Conservation (phyloP, 2,113 vertebrate species). For the Thryonomys swinderianus region DNA sequence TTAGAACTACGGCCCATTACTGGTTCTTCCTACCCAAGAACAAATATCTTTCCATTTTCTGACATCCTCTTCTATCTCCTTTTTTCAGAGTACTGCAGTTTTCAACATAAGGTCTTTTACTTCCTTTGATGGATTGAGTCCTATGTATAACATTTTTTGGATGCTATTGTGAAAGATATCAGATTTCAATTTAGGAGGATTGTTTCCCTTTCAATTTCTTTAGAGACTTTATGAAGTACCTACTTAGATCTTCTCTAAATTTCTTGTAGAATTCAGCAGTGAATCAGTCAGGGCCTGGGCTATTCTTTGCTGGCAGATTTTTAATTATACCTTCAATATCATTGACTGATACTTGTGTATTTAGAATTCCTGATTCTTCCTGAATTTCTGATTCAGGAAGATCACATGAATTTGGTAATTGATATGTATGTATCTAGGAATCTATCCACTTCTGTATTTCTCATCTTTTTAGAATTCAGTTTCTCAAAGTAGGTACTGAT, state of each 20-base stretch:
- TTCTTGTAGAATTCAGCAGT: background rate
- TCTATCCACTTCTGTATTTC: background rate
- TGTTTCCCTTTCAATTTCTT: background rate
- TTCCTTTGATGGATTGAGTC: background rate
- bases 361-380: background rate
- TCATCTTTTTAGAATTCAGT: background rate
- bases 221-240: background rate
- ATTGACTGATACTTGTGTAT: background rate
- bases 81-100: background rate
- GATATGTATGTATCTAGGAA: background rate
- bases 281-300: background rate
- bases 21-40: background rate
- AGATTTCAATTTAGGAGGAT: background rate
- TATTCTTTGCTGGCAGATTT: background rate
- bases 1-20: background rate
- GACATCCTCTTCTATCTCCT: background rate
- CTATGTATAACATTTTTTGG: background rate
- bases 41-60: background rate
- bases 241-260: background rate
- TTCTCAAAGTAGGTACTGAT: background rate
- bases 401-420: too few relatives aligned
- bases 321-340: background rate
- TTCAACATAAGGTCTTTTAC: background rate
- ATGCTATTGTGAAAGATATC: background rate
- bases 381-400: too few relatives aligned